Base-by-base conservation (phyloP, 2,888 invertebrate species). In the Diaphora mendica region DNA sequence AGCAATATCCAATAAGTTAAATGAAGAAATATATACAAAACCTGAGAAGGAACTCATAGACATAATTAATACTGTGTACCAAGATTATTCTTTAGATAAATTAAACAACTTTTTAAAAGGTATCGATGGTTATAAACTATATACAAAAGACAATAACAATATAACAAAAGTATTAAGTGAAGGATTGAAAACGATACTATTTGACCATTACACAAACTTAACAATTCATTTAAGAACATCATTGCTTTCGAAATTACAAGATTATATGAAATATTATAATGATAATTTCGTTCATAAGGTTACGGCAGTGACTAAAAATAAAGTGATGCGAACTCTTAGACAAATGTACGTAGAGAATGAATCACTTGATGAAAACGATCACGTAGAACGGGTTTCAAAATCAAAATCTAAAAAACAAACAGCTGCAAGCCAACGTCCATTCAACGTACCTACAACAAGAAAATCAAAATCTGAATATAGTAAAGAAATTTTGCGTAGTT, bases 31-130 rank as follows among this genome's bases (percentile, higher is more conserved):
- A 42, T 76, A 77, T 20, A 74, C 80, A 23, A 39, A 71, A 2
- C 72, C 77, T 17, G 72, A 82, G 0, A 78, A 69, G 51, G 73
- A 77, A 9, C 51, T 92, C 0, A 3, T 89, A 0, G 76, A 85
- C 64, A 88, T 89, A 26, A 72, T 92, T 0, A 88, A 93, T 78
- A 86, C 89, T 0, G 76, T 92, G 13, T 92, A 91, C 70, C 79
- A 68, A 44, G 75, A 74, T 4, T 82, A 87, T 15, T 72, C 85
- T 1, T 70, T 70, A 5, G 23, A 67, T 0, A 87, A 88, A 68
- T 80, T 93, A 0, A 65, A 71, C 3, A 79, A 66, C 0, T 72
- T 91, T 20, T 67, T 92, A 13, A 72, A 80, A 1, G 80, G 87
- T n/a, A 65, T 93, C 0, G 76, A 88, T 9, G 62, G 76, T 0